Percentiles rank a stretch among this genome's conserved stretches.
These are phyloP conservation scores for Spongia lamella DNA, from an alignment of 37 sponge, comb jelly and placozoan species.

Conservation along the genomic window DNA sequence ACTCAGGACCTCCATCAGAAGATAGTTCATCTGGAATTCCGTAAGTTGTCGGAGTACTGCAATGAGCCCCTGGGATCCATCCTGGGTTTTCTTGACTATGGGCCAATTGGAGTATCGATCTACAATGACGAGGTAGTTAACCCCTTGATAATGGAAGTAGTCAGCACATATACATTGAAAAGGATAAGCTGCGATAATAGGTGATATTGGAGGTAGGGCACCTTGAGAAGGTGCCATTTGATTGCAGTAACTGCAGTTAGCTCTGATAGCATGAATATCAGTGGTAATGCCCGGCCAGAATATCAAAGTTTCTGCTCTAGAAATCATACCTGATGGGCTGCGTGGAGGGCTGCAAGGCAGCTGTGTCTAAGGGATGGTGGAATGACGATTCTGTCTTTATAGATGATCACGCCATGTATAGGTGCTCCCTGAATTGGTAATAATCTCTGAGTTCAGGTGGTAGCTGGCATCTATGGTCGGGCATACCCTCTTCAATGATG, in stretches of 20 bases:
- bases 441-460: conserved; percentile 26
- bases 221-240: too few species aligned
- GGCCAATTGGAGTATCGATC: conserved; percentile 48
- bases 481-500: too few species aligned
- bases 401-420: conserved; percentile 36
- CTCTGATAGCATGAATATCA: too few species aligned
- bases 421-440: conserved; percentile 40
- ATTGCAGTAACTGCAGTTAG: too few species aligned
- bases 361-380: too few species aligned
- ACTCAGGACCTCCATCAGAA: conserved; percentile 43
- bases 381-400: conserved; percentile 42
- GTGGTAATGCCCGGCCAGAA: too few species aligned
- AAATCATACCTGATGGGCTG: too few species aligned
- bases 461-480: conserved; percentile 24
- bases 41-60: conserved; percentile 27
- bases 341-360: conserved; percentile 24
- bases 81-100: conserved; percentile 31
- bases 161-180: conserved; percentile 41
- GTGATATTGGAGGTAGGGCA: conserved; percentile 30
- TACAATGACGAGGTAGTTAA: too few species aligned
- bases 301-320: too few species aligned
- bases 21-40: conserved; percentile 47
- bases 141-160: too few species aligned
- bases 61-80: conserved; percentile 35
- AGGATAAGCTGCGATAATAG: conserved; percentile 24